Evolutionary conservation across 2,113 vertebrate species (phyloP).

Genomic region (Leptobrachium ailaonicum): DNA sequence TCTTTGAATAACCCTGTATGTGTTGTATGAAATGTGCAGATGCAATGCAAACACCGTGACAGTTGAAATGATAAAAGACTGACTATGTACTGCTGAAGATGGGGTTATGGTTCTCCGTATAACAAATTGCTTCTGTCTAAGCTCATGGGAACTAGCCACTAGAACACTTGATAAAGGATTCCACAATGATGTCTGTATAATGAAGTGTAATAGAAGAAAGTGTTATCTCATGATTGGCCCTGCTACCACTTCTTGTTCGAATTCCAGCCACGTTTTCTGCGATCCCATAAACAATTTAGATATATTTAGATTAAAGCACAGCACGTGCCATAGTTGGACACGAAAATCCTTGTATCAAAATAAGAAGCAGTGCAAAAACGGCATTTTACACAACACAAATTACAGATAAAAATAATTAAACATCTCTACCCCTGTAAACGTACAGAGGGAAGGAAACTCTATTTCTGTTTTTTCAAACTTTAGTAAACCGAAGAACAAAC

Average conservation of each 20-base stretch:
- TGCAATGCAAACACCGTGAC: constrained; percentile 34
- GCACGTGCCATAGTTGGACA: background rate
- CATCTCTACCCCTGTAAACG: no score
- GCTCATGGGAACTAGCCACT: constrained; percentile 43
- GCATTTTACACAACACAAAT: background rate
- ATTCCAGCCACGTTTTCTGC: constrained; percentile 30
- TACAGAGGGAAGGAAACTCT: no score
- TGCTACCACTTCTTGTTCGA: constrained; percentile 34
- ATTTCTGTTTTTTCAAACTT: no score
- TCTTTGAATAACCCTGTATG: no score
- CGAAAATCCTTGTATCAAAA: background rate
- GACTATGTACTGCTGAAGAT: constrained; percentile 36
- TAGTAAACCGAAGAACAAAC: no score
- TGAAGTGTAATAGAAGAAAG: constrained; percentile 49
- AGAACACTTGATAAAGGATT: constrained; percentile 51
- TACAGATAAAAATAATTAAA: background rate
- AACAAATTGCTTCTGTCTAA: constrained; percentile 52
- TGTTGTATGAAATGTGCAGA: constrained; percentile 7
- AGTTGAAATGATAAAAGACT: constrained; percentile 48
- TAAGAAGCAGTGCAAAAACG: background rate
- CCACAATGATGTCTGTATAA: constrained; percentile 51
- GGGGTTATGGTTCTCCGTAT: constrained; percentile 45
- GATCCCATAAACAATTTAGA: constrained; percentile 14
- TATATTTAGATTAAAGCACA: constrained; percentile 18
- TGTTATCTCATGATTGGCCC: constrained; percentile 43